Evolutionary conservation across 2,113 vertebrate genomes (phyloP).

Genomic region (Platysteira castanea): DNA sequence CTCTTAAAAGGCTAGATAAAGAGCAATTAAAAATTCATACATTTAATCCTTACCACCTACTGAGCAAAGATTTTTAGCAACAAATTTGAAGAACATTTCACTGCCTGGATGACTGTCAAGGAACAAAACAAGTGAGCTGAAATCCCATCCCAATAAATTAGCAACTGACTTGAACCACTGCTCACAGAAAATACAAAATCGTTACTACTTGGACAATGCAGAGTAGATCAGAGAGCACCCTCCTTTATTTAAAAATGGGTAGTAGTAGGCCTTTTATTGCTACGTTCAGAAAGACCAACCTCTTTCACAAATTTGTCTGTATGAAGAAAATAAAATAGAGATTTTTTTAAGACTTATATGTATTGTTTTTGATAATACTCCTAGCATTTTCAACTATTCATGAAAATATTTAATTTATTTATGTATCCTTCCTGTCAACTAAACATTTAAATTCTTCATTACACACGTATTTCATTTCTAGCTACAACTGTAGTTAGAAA

Average conservation of each 20-base stretch:
- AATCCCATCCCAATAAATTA: neutral
- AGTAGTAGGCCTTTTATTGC: neutral
- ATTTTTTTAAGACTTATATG: neutral
- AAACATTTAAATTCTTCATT: neutral
- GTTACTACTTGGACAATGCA: neutral
- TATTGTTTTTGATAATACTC: neutral
- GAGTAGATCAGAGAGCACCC: neutral
- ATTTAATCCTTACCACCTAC: conserved; percentile 42
- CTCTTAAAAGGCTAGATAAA: conserved; percentile 14
- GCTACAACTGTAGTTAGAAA: no score
- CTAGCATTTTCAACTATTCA: neutral
- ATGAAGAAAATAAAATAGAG: neutral
- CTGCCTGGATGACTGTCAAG: neutral
- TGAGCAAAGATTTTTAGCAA: conserved; percentile 25
- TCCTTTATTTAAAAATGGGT: neutral
- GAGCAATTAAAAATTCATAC: conserved; percentile 66
- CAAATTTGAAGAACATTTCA: conserved; percentile 50
- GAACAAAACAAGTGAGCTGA: neutral
- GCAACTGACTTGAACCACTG: neutral
- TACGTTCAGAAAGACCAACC: neutral
- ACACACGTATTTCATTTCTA: neutral
- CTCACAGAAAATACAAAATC: neutral
- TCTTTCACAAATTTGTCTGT: neutral
- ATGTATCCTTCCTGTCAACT: neutral
- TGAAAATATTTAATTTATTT: neutral